Base-by-base conservation (phyloP, 2,797 vertebrate genomes). In the Takifugu ocellatus region DNA sequence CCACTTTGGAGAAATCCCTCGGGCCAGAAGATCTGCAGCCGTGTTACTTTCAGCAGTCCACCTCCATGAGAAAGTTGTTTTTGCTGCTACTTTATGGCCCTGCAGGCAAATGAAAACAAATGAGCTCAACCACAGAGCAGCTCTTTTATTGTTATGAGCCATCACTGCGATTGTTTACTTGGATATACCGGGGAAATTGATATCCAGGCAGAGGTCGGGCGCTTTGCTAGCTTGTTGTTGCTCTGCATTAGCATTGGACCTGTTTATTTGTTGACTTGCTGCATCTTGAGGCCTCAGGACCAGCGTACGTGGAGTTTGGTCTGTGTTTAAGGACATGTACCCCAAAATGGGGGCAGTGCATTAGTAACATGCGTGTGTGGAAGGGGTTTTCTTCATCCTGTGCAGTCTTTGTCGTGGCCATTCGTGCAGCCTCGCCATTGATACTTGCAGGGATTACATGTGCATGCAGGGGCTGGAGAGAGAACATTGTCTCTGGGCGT, bases 101-200 rank as follows among this genome's bases (percentile, higher is more conserved):
- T 49, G 54, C 63, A 72, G 66, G 61, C 67, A 60, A 80, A 86
- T 66, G 74, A 79, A 84, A 86, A 75, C 78, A 77, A 84, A 79
- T 63, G 70, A 84, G 75, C 75, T 81, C 75, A 80, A 78, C 70
- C 26, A 63, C 47, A 72, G 66, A 72, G 76, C 63, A 59, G 70
- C 77, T 76, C 82, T 85, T 83, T 86, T 77, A 82, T 85, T 82
- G 82, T 83, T 78, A 48, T 58, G 57, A 72, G 45, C 73, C 2
- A 53, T 56, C 63, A 17, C 55, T 33, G 70, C 59, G 74, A 80
- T 77, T 86, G 79, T 83, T 88, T 82, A 82, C 16, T 43, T 43
- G 14, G 16, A 74, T 60, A 47, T 55, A 64, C 62, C 25, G 57
- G 49, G 47, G 63, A 16, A 5, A 43, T 52, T 12, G 49, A 51